Conservation (phyloP, 2,888 invertebrate species). For the Ormyrus nitidulus region DNA sequence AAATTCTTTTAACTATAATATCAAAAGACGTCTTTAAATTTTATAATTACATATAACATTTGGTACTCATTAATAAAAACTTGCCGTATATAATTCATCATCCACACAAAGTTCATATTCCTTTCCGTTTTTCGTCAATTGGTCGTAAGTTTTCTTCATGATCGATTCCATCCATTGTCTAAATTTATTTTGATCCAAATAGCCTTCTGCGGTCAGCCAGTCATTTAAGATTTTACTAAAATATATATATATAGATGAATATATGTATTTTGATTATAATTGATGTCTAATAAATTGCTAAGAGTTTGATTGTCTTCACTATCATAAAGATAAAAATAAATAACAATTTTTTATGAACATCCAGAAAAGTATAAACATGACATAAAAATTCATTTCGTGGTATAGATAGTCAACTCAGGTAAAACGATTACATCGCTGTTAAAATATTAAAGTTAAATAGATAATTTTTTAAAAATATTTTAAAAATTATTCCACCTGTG, state of each 20-base stretch:
- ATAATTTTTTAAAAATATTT: not conserved
- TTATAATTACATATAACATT: constrained; percentile 20
- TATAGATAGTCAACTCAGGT: too few relatives aligned
- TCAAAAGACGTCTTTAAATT: not conserved
- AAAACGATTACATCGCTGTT: not conserved
- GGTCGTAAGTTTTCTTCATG: constrained; percentile 73
- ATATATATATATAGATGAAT: constrained; percentile 9
- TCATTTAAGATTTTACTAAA: constrained; percentile 71
- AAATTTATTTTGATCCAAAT: constrained; percentile 76
- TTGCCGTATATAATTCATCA: constrained; percentile 19
- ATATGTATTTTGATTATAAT: not conserved
- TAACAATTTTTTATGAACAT: not conserved
- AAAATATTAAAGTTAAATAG: not conserved
- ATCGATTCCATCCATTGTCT: constrained; percentile 78
- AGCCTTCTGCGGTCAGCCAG: constrained; percentile 76
- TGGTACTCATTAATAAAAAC: not conserved
- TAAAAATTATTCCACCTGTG: constrained; percentile 54
- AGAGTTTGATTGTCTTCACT: not conserved
- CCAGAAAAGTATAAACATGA: not conserved
- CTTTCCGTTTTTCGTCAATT: constrained; percentile 38
- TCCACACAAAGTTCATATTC: constrained; percentile 22
- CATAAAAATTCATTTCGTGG: not conserved
- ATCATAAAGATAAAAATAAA: not conserved
- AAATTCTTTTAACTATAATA: constrained; percentile 58
- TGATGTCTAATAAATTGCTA: not conserved